Evolutionary conservation across 2,888 invertebrate species (phyloP).

Genomic region (Volucella inflata): DNA sequence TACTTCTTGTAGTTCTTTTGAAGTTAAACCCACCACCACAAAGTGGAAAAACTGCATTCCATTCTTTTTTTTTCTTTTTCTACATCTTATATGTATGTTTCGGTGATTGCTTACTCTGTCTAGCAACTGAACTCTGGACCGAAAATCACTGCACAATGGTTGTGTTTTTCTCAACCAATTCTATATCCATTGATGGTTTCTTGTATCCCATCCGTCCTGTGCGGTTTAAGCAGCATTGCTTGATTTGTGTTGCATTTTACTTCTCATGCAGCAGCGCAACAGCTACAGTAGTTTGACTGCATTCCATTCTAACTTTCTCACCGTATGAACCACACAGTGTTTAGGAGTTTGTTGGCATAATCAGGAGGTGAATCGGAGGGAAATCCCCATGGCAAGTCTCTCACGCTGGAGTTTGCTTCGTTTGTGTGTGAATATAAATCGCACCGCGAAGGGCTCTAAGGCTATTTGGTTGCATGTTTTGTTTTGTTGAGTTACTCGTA

Average conservation of each 20-base stretch:
- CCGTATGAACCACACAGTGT: slow-evolving; percentile 61
- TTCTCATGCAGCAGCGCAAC: slow-evolving; percentile 48
- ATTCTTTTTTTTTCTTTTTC: slow-evolving; percentile 34
- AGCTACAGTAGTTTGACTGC: slow-evolving; percentile 76
- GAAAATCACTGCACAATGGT: slow-evolving; percentile 65
- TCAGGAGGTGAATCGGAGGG: slow-evolving; percentile 14
- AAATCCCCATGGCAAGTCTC: slow-evolving; percentile 64
- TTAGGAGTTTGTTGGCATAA: slow-evolving; percentile 1
- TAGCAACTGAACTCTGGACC: slow-evolving; percentile 73
- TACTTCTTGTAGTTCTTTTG: slow-evolving; percentile 73
- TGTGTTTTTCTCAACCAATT: slow-evolving; percentile 71
- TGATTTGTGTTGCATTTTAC: slow-evolving; percentile 56
- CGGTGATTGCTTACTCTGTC: slow-evolving; percentile 63
- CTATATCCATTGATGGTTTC: slow-evolving; percentile 75
- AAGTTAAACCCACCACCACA: slow-evolving; percentile 71
- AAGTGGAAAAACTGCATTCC: slow-evolving; percentile 75
- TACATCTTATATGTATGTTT: slow-evolving; percentile 47
- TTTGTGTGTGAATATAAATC: slow-evolving; percentile 63
- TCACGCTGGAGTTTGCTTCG: slow-evolving; percentile 38
- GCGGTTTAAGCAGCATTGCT: slow-evolving; percentile 53
- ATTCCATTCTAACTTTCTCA: slow-evolving; percentile 79
- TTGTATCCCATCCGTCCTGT: slow-evolving; percentile 73
- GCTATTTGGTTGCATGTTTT: slow-evolving; percentile 32
- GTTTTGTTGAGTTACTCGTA: not conserved
- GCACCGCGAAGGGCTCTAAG: slow-evolving; percentile 59